Base-by-base conservation (phyloP, 2,888 invertebrate species). In the Dolomedes plantarius region DNA sequence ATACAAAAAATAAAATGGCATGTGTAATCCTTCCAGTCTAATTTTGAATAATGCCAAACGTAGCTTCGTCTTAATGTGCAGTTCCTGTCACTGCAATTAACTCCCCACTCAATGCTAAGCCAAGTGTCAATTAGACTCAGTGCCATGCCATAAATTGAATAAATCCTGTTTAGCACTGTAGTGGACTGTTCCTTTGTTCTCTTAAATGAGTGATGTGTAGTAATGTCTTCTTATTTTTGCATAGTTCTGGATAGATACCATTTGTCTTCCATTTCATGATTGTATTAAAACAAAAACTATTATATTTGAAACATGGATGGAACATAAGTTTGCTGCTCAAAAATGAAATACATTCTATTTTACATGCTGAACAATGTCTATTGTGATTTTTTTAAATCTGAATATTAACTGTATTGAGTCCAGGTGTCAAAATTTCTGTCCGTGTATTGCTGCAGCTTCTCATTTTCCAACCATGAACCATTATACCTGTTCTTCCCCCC, bases 231-330 rank as follows among this genome's bases (percentile, higher is more conserved):
- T 65, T 73, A 19, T 68, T 83, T 76, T 72, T 50, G 19, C 16
- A 75, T 73, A 73, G 23, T 56, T 56, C 56, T 23, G 23, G 56
- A 67, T 67, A 77, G 83, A 72, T 67, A 85, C 83, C 73, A 85
- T 77, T 77, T 85, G 83, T 85, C 83, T 85, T 85, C 83, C 83
- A 85, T 68, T 72, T 64, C 50, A 65, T 72, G 62, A 56, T 23
- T 56, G 56, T 56, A 56, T 23, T 1, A 5, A 23, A 5, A 6
- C 2, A 56, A 56, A 9, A 81, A 75, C 50, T 74, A 50, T 67
- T 69, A 74, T 81, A 81, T 69, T 69, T 74, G 68, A 64, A 62
- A 75, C 32, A 67, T 75, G 64, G 64, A 41, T 69, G 64, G 36
- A 68, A 67, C 36, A 7, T 36, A 65, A 29, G 31, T 65, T 28